These are phyloP conservation scores for Dermochelys coriacea DNA, from an alignment of 2,797 vertebrate species.

Conservation along the genomic window DNA sequence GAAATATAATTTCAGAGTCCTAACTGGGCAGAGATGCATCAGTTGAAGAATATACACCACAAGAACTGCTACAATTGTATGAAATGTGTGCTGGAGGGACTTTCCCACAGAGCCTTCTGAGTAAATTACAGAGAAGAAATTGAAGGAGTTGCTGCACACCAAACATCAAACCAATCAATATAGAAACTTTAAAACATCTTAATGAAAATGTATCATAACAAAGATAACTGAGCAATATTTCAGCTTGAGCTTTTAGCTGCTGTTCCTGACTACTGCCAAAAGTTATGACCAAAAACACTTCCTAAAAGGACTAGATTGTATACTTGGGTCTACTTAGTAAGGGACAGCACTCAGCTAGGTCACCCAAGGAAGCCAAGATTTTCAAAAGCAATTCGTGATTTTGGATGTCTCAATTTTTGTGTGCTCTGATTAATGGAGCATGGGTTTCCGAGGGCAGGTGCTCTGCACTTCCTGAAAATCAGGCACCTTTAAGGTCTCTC, in stretches of 20 bases:
- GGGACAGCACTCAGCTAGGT: no score
- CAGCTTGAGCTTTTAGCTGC: background rate
- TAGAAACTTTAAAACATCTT: background rate
- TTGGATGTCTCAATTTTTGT: no score
- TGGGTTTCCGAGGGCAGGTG: no score
- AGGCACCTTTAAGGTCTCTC: no score
- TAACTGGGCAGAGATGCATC: background rate
- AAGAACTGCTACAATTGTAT: background rate
- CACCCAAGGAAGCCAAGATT: no score
- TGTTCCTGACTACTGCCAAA: background rate
- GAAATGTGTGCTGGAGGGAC: background rate
- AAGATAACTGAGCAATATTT: background rate
- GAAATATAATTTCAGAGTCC: background rate
- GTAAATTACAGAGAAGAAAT: background rate
- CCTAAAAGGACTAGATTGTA: background rate
- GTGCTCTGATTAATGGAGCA: no score
- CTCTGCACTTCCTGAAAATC: no score
- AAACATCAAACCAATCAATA: background rate
- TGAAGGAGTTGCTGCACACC: background rate
- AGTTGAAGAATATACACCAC: background rate
- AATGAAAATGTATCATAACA: background rate
- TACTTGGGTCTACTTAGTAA: background rate
- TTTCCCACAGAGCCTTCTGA: background rate
- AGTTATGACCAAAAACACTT: background rate
- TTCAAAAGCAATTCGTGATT: no score